phyloP scores from a whole-genome alignment of 1,140 invertebrate genomes.

The Paracyclopina nana region DNA sequence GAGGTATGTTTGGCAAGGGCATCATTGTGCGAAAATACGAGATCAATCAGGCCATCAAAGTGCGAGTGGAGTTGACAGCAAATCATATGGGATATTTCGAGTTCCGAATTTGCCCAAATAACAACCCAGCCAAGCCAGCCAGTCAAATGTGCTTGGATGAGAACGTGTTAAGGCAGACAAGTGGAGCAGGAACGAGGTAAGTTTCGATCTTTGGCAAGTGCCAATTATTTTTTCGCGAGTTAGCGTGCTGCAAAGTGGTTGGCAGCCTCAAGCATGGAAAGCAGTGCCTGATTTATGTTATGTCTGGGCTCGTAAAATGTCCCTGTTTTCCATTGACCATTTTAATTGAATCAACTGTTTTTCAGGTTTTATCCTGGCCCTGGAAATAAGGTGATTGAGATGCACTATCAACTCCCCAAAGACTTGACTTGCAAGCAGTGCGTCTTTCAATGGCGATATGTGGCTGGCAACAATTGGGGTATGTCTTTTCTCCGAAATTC shows the following conservation, averaged over 20 bases:
- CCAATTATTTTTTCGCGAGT: background rate
- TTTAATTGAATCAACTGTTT: conserved; percentile 5
- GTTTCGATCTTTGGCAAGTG: background rate
- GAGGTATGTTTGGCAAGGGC: conserved; percentile 56
- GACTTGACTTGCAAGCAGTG: conserved; percentile 50
- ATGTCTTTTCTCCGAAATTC: too few species aligned
- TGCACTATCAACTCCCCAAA: conserved; percentile 43
- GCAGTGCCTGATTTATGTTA: too few species aligned
- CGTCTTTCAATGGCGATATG: conserved; percentile 57
- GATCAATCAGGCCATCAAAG: conserved; percentile 40
- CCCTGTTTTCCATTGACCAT: background rate
- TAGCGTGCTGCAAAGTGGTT: background rate
- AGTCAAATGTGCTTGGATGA: conserved; percentile 54
- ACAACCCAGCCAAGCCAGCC: conserved; percentile 26
- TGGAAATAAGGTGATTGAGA: conserved; percentile 54
- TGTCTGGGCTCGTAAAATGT: too few species aligned
- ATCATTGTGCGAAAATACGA: conserved; percentile 54
- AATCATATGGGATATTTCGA: conserved; percentile 64
- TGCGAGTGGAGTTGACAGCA: conserved; percentile 33
- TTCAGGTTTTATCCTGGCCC: conserved; percentile 45
- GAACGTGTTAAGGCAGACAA: conserved; percentile 38
- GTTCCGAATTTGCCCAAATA: conserved; percentile 55
- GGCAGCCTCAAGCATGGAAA: background rate
- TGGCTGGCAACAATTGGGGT: conserved; percentile 38
- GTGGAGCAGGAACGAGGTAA: conserved; percentile 24